Evolutionary conservation across 2,797 vertebrate species (phyloP), one percentile per base, ranked within the genome.

Genomic region (Sciurus vulgaris): DNA sequence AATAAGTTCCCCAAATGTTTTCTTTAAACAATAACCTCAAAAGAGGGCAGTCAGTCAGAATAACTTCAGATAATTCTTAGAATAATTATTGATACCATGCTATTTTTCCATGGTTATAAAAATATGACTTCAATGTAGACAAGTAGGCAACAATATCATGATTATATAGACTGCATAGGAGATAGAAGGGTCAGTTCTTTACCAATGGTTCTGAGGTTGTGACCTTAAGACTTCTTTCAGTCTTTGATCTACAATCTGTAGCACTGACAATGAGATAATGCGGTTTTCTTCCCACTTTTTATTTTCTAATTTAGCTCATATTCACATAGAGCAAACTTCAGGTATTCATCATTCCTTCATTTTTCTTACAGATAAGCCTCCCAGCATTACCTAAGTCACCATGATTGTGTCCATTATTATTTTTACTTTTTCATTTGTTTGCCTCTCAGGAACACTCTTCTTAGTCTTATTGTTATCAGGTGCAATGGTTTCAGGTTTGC

Each of bases 331-430:
- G 91, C 54, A 89, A 91, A 84, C 11, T 72, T 49, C 83, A 10
- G 38, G 15, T 26, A 73, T 77, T 97, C 69, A 81, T 86, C 63
- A 63, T 93, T 82, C 41, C 1, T 89, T 93, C 67, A 91, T 94
- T 86, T 84, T 35, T 93, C 74, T 93, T 94, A 82, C 61, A 97
- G 94, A 96, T 95, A 97, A 97, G 74, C 7, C 20, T 81, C 20
- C 93, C 74, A 28, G 47, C 14, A 59, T 91, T 91, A 81, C 79
- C 51, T 95, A 91, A 93, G 91, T 92, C 70, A 87, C 7, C 65
- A 61, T 63, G 47, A 69, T 67, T 65, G 74, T 94, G 30, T 24
- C 44, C 44, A 91, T 92, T 89, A 87, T 95, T 96, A 96, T 92
- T 95, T 94, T 49, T 18, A 61, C 72, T 91, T 94, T 96, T 94